These are phyloP conservation scores for Thaumatotibia leucotreta DNA, from an alignment of 1,140 invertebrate species.

Conservation along the genomic window DNA sequence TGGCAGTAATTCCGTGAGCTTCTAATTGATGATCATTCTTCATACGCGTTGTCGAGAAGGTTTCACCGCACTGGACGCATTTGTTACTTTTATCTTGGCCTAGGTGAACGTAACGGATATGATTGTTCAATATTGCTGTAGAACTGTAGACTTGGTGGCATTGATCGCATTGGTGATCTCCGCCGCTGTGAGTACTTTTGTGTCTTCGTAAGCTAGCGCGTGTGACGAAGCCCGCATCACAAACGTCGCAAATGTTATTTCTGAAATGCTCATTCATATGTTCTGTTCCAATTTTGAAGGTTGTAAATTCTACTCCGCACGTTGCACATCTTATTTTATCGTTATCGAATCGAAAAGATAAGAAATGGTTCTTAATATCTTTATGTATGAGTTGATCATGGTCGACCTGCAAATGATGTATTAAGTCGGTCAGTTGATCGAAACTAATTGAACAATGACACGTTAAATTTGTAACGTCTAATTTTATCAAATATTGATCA, in stretches of 20 bases:
- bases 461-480: slow-evolving; percentile 31
- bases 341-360: slow-evolving; percentile 36
- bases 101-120: slow-evolving; percentile 17
- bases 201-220: slow-evolving; percentile 14
- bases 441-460: slow-evolving; percentile 28
- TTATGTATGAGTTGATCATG: slow-evolving; percentile 25
- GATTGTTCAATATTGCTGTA: slow-evolving; percentile 17
- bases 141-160: slow-evolving; percentile 26
- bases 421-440: slow-evolving; percentile 20
- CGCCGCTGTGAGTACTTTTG: not conserved
- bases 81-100: not conserved
- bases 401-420: slow-evolving; percentile 22
- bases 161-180: slow-evolving; percentile 15
- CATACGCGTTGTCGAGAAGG: no score
- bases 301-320: slow-evolving; percentile 21
- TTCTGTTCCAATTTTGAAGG: slow-evolving; percentile 30
- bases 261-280: slow-evolving; percentile 53
- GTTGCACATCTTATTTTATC: not conserved
- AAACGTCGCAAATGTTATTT: slow-evolving; percentile 46
- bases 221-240: slow-evolving; percentile 41
- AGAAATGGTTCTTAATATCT: slow-evolving; percentile 34
- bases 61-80: not conserved
- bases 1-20: not conserved
- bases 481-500: slow-evolving; percentile 18
- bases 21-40: not conserved